Evolutionary conservation across 2,888 invertebrate species (phyloP).

Genomic region (Phania funesta): DNA sequence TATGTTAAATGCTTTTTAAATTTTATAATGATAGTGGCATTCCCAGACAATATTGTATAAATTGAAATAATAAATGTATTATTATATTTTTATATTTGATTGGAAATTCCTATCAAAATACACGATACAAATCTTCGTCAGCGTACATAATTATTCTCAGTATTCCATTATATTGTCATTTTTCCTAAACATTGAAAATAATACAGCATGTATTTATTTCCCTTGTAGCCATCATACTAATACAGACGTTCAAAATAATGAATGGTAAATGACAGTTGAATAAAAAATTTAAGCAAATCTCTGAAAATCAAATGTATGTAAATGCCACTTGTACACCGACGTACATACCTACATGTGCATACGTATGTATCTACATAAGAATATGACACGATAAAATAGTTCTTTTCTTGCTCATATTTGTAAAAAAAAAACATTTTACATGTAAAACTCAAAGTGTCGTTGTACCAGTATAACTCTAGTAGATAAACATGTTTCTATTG

Average conservation of each 20-base stretch:
- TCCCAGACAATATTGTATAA: too few relatives aligned
- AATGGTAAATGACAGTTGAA: constrained; percentile 31
- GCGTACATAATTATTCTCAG: too few relatives aligned
- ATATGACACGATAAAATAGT: neutral
- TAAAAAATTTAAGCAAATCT: neutral
- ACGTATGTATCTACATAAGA: neutral
- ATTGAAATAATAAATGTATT: too few relatives aligned
- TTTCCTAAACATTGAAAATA: neutral
- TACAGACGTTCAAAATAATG: constrained; percentile 25
- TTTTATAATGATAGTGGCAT: too few relatives aligned
- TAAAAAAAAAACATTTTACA: constrained; percentile 4
- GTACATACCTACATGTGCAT: neutral
- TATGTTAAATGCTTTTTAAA: too few relatives aligned
- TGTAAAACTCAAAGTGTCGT: neutral
- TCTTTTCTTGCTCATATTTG: neutral
- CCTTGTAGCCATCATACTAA: constrained; percentile 3
- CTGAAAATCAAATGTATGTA: neutral
- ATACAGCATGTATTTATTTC: constrained; percentile 9
- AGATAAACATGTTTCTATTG: constrained; percentile 9
- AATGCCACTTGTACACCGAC: constrained; percentile 5
- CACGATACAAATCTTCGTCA: too few relatives aligned
- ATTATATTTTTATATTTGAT: too few relatives aligned
- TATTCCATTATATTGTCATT: constrained; percentile 11
- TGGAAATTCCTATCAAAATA: too few relatives aligned
- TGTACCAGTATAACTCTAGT: constrained; percentile 12